Conservation (phyloP, 2,113 vertebrate species). For the Leucosticte australis region DNA sequence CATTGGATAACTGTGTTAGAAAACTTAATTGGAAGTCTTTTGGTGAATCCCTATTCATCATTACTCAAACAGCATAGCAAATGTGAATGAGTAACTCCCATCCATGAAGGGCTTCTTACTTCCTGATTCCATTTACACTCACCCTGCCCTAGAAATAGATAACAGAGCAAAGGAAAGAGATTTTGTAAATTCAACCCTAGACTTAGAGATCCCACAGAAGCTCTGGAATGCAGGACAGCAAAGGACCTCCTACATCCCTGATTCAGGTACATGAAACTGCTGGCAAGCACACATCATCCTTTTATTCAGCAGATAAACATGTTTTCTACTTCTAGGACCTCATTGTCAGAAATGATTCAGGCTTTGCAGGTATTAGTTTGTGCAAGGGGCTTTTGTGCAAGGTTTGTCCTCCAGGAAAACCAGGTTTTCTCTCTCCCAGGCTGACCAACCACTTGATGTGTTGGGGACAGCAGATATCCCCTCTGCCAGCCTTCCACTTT, state of each 20-base stretch:
- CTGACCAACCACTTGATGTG: not conserved
- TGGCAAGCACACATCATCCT: not conserved
- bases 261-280: not conserved
- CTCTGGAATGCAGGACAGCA: not conserved
- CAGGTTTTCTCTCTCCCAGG: not conserved
- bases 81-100: not conserved
- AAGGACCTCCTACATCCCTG: not conserved
- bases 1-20: not conserved
- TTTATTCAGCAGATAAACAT: not conserved
- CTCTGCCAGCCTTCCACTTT: not conserved
- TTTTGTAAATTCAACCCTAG: not conserved
- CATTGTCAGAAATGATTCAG: not conserved
- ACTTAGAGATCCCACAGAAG: not conserved
- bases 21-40: not conserved
- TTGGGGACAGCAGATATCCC: not conserved
- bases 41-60: not conserved
- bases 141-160: not conserved
- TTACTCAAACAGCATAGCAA: not conserved
- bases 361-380: not conserved
- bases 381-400: not conserved
- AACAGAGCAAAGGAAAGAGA: not conserved
- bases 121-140: not conserved
- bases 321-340: not conserved
- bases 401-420: not conserved
- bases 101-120: not conserved